Evolutionary conservation across 2,797 vertebrate species (phyloP).

Genomic region (Acrossocheilus wenchowensis): DNA sequence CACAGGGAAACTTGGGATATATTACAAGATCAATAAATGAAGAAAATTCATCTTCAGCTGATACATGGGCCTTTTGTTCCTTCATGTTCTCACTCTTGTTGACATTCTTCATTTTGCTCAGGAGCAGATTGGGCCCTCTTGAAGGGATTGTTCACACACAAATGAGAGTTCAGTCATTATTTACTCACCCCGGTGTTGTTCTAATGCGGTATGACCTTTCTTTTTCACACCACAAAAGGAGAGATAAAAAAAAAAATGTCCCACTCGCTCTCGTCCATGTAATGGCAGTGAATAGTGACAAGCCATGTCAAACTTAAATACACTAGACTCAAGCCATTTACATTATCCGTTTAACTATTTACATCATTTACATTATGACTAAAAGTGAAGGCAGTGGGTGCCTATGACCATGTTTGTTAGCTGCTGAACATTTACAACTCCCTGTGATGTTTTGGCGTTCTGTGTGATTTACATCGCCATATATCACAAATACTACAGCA

Average conservation of each 20-base stretch:
- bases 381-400: too few relatives aligned
- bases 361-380: too few relatives aligned
- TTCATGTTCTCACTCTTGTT: neutral
- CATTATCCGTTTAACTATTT: too few relatives aligned
- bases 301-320: too few relatives aligned
- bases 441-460: too few relatives aligned
- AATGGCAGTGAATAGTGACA: neutral
- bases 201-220: neutral
- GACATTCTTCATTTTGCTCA: neutral
- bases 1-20: constrained; percentile 32
- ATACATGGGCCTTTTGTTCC: neutral
- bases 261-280: neutral
- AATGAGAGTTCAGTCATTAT: neutral
- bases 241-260: neutral
- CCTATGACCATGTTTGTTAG: too few relatives aligned
- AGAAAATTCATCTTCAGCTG: neutral
- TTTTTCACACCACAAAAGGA: neutral
- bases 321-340: too few relatives aligned
- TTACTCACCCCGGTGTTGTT: neutral
- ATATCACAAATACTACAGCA: too few relatives aligned
- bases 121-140: neutral
- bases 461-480: too few relatives aligned
- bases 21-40: constrained; percentile 21
- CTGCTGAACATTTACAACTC: too few relatives aligned
- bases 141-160: neutral